Percentiles rank a stretch among this genome's conserved stretches.
These are phyloP conservation scores for Patella ulyssiponensis DNA, from an alignment of 2,888 invertebrate species.

Conservation along the genomic window DNA sequence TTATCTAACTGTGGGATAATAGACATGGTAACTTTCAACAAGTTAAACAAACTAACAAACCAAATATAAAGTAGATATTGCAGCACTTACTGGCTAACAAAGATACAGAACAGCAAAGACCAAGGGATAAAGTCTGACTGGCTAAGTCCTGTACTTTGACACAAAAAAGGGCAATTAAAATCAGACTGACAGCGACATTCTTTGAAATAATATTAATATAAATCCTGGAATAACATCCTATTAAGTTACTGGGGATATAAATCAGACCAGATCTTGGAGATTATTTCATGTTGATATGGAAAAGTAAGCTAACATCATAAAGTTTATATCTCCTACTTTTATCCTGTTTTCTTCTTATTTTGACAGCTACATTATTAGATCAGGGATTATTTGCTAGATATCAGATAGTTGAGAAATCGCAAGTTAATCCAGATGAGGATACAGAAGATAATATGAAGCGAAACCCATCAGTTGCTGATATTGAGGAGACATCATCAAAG, in stretches of 20 bases:
- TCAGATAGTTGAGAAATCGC: conserved; percentile 45
- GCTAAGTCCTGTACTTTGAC: too few species aligned
- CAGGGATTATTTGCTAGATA: conserved; percentile 58
- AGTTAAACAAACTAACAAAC: too few species aligned
- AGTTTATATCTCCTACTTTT: background rate
- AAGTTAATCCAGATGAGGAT: conserved; percentile 32
- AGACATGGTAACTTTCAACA: too few species aligned
- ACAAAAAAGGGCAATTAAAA: too few species aligned
- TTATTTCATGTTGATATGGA: background rate
- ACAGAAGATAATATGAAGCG: background rate
- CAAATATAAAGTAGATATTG: too few species aligned
- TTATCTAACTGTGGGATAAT: too few species aligned
- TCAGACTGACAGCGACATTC: too few species aligned
- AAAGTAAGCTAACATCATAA: background rate
- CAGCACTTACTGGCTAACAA: too few species aligned
- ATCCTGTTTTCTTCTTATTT: background rate
- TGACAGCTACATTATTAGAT: conserved; percentile 51
- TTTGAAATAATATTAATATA: too few species aligned
- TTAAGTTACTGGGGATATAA: background rate
- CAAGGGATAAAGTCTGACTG: too few species aligned
- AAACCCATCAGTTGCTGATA: background rate
- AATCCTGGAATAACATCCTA: too few species aligned
- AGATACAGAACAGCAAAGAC: too few species aligned
- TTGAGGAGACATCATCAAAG: conserved; percentile 22
- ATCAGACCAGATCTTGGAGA: background rate